A percentile compares a stretch with the other conserved stretches of the same genome.
Evolutionary conservation across 1,140 invertebrate species (phyloP).

Genomic region (Branchinecta lindahli): DNA sequence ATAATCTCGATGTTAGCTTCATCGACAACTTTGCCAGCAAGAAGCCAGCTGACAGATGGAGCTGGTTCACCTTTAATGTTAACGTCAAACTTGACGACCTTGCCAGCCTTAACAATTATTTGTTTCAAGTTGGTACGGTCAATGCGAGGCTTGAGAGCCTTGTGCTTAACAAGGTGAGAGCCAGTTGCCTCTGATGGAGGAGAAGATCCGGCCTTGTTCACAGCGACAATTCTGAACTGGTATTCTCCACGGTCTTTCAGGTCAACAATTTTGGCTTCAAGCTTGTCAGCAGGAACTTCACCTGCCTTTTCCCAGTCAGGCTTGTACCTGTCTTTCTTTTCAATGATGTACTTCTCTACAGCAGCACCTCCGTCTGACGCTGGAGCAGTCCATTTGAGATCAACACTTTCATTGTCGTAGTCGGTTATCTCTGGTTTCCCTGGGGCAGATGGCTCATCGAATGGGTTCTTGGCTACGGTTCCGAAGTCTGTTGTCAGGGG

Average conservation of each 20-base stretch:
- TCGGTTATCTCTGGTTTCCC: conserved; percentile 78
- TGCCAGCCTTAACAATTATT: conserved; percentile 73
- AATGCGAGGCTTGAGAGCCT: conserved; percentile 85
- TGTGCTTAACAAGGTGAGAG: conserved; percentile 75
- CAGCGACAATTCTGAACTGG: conserved; percentile 84
- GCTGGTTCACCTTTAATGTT: conserved; percentile 88
- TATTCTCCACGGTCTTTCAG: conserved; percentile 82
- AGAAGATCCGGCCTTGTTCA: conserved; percentile 89
- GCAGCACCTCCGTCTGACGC: conserved; percentile 80
- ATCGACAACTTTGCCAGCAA: conserved; percentile 36
- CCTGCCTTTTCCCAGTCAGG: conserved; percentile 61
- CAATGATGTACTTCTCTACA: conserved; percentile 91
- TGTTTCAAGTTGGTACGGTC: conserved; percentile 85
- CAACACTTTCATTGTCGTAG: conserved; percentile 82
- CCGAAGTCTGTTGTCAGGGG: conserved; percentile 67
- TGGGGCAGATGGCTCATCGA: conserved; percentile 66
- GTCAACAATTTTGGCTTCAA: conserved; percentile 62
- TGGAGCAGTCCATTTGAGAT: conserved; percentile 87
- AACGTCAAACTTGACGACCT: conserved; percentile 78
- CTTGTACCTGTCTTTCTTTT: conserved; percentile 74
- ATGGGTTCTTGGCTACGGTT: conserved; percentile 90
- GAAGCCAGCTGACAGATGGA: conserved; percentile 78
- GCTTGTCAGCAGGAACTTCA: conserved; percentile 60
- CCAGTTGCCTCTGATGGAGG: conserved; percentile 87
- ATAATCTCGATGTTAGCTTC: conserved; percentile 62